Base-by-base conservation (phyloP, 1,140 invertebrate genomes). In the Reticulitermes speratus region DNA sequence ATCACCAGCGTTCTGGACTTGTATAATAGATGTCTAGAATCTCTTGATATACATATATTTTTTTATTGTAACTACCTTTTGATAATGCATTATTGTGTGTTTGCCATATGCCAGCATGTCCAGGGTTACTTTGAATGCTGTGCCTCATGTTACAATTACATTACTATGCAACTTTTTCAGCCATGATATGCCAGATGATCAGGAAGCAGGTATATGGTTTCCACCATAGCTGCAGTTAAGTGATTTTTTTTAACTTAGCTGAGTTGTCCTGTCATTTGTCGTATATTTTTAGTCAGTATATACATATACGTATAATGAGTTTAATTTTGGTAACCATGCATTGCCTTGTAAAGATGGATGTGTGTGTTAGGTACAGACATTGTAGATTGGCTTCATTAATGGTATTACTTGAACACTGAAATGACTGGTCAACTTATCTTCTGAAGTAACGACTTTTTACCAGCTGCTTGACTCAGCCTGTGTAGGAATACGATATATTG, bases 281-380 rank as follows among this genome's bases (percentile, higher is more conserved):
- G 3, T 30, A 75, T 55, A 5, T 55, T 75, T 75, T 9, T 30
- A 30, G 6, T 30, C 25, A 30, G n/a, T 30, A 30, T 38, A 38
- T 38, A 38, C 19, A 55, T 75, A 75, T 25, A n/a, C n/a, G n/a
- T n/a, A 75, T 25, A 30, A 75, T n/a, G 65, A 75, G n/a, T 75
- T 75, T 75, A 75, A 25, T 75, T 75, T 75, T 30, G 65, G n/a
- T 75, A 75, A 75, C n/a, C 65, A 75, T 75, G n/a, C 65, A 75
- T 75, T 75, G 65, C 65, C 65, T 75, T 75, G 65, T 75, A 16
- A 30, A 75, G 65, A 55, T 30, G 65, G 8, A 30, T 11, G 65
- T 30, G n/a, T 30, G 65, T 75, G n/a, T 7, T 75, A 25, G n/a
- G 25, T 75, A 30, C 65, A 30, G n/a, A 75, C 65, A 75, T 75